Conservation (phyloP, 2,888 invertebrate species). For the Amphipyra berbera region DNA sequence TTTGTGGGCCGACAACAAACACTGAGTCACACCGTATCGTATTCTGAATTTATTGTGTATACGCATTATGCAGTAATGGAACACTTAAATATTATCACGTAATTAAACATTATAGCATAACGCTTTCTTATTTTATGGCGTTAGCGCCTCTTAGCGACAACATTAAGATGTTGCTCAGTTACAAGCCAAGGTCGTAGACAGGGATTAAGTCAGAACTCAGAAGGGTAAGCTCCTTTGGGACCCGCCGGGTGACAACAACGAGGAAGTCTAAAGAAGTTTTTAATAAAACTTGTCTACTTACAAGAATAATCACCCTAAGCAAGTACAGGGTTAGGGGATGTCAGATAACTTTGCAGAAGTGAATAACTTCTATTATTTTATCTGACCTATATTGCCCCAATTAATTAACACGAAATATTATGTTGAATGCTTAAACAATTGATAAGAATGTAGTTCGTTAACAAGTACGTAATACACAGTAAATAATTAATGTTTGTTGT, state of each 20-base stretch:
- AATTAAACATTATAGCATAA: conserved; percentile 43
- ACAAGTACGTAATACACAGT: not conserved
- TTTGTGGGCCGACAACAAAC: conserved; percentile 78
- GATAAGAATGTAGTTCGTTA: conserved; percentile 27
- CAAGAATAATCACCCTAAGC: conserved; percentile 13
- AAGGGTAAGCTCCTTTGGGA: conserved; percentile 31
- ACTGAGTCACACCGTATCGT: conserved; percentile 82
- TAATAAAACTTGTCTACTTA: conserved; percentile 2
- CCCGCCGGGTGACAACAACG: conserved; percentile 6
- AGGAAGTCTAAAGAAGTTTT: conserved; percentile 17
- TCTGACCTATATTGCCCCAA: conserved; percentile 28
- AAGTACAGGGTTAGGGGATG: conserved; percentile 2
- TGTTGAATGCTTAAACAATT: conserved; percentile 21
- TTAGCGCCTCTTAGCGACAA: conserved; percentile 27
- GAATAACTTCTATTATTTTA: conserved; percentile 34
- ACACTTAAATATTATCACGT: conserved; percentile 39
- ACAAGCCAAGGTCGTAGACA: conserved; percentile 39
- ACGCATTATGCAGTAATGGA: conserved; percentile 20
- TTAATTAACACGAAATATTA: conserved; percentile 39
- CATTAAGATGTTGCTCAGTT: conserved; percentile 35
- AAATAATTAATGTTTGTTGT: conserved; percentile 11
- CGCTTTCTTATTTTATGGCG: conserved; percentile 33
- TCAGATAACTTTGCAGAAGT: conserved; percentile 25
- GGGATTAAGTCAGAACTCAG: conserved; percentile 24
- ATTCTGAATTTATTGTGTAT: conserved; percentile 66